Base-by-base conservation (phyloP, 1,140 invertebrate genomes). In the Micrasema longulum region DNA sequence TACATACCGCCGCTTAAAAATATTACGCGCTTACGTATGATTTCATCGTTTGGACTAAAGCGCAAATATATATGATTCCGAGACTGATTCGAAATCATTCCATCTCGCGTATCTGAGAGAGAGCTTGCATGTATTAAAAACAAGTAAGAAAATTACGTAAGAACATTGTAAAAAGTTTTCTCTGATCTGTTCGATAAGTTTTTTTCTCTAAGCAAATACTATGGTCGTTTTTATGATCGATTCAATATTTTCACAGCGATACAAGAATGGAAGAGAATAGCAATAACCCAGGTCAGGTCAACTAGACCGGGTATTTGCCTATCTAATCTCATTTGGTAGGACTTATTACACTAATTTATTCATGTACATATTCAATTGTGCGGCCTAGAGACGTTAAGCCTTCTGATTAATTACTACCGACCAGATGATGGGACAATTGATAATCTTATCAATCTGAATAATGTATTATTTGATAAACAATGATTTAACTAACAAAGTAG, bases 341-440 rank as follows among this genome's bases (percentile, higher is more conserved):
- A 71, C 73, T 75, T 75, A 75, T 75, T 75, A 75, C 55, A 53
- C 57, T 75, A 71, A 75, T 75, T 75, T 75, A 75, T 75, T 75
- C 73, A 71, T 71, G 64, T 62, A 64, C 45, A 68, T 67, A 68
- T 68, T 72, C 70, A 65, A 67, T 67, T 72, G 64, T 67, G 55
- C 64, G 43, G 38, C 64, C 55, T 65, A 22, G 71, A 41, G 45
- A 45, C 14, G 67, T 14, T 22, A 16, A 38, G 50, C 31, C 12
- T 20, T 11, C 45, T 22, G 41, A 20, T 22, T 26, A 66, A 52
- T 66, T 63, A 63, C 11, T 63, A 22, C 10, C n/a, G 22, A 5
- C 11, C 20, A 63, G 23, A 63, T 63, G 45, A 60, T 11, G 60
- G 60, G 41, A 47, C 20, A 18, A 47, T 26, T 63, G 22, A 45